phyloP scores from a whole-genome alignment of 2,888 invertebrate genomes.

The Papilio demoleus region DNA sequence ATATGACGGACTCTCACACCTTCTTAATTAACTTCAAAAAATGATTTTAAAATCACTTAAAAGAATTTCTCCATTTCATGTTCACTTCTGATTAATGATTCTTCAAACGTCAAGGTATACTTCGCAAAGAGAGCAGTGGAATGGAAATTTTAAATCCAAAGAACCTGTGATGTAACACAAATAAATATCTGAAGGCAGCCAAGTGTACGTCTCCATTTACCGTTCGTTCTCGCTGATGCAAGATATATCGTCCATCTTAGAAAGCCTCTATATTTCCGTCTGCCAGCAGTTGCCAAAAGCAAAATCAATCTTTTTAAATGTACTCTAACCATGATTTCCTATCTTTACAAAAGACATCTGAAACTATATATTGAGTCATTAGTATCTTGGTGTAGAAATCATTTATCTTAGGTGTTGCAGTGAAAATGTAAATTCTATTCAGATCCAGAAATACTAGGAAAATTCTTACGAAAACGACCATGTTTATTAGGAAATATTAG shows the following conservation, averaged over 20 bases:
- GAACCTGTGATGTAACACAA: constrained; percentile 45
- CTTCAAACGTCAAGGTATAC: constrained; percentile 2
- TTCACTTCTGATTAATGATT: neutral
- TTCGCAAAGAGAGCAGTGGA: constrained; percentile 1
- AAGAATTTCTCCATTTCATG: no score
- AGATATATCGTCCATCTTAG: constrained; percentile 73
- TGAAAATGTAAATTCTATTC: neutral
- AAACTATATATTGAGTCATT: neutral
- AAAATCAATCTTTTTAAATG: constrained; percentile 68
- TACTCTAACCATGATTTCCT: constrained; percentile 27
- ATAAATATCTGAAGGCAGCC: constrained; percentile 41
- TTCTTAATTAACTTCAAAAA: no score
- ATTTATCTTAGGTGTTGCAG: no score
- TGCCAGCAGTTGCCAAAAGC: constrained; percentile 71
- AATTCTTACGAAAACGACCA: no score
- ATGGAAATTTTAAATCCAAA: constrained; percentile 34
- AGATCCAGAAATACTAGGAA: no score
- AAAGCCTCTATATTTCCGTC: constrained; percentile 58
- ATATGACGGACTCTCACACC: no score
- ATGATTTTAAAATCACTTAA: no score
- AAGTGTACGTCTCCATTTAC: constrained; percentile 46
- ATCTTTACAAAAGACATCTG: neutral
- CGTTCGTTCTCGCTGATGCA: constrained; percentile 47
- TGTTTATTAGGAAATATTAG: no score
- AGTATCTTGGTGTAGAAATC: neutral